Evolutionary conservation across 2,113 vertebrate species (phyloP).

Genomic region (Oncorhynchus clarkii): DNA sequence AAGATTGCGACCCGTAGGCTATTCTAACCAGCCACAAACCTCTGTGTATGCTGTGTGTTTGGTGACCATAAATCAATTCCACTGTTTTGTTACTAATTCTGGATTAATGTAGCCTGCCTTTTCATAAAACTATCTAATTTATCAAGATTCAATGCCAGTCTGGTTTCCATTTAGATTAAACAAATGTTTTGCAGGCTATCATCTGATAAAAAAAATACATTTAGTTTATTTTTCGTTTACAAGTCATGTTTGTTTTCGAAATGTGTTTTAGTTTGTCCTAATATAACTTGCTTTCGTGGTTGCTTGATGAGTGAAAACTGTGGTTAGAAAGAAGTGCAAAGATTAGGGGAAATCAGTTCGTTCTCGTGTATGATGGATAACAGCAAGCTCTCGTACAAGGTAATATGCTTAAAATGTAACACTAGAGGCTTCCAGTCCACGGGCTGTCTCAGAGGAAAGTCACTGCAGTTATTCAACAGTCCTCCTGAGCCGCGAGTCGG

Average conservation of each 20-base stretch:
- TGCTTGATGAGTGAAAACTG: not conserved
- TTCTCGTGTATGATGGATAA: slow-evolving; percentile 67
- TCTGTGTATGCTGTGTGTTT: not conserved
- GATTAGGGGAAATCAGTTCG: slow-evolving; percentile 49
- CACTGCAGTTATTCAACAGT: slow-evolving; percentile 73
- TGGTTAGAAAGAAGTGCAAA: slow-evolving; percentile 10
- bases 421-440: slow-evolving; percentile 72
- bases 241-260: not conserved
- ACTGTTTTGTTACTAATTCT: not conserved
- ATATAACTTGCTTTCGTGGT: not conserved
- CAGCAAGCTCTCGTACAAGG: slow-evolving; percentile 47
- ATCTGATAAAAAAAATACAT: not conserved
- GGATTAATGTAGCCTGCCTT: not conserved
- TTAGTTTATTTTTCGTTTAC: not conserved
- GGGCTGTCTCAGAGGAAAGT: slow-evolving; percentile 71
- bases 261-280: not conserved
- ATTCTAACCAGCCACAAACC: not conserved
- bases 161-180: not conserved
- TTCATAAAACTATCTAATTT: not conserved
- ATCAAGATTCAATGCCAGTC: not conserved
- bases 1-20: not conserved
- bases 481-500: slow-evolving; percentile 56
- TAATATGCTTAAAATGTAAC: slow-evolving; percentile 76
- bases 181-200: not conserved
- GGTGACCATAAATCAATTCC: not conserved